phyloP scores from a whole-genome alignment of 1,140 invertebrate species.

The Trichomalopsis sarcophagae region DNA sequence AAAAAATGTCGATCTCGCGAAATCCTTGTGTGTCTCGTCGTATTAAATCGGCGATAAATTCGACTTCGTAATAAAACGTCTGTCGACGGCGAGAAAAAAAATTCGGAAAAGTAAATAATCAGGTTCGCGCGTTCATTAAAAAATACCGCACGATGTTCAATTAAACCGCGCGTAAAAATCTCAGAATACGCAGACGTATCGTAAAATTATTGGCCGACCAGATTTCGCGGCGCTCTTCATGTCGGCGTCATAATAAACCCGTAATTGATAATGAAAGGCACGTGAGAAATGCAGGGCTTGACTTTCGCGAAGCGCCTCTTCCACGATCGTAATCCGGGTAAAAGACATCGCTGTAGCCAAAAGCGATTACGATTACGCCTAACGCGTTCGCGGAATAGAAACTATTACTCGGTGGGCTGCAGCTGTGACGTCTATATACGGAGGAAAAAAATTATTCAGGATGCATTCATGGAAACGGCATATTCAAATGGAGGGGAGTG shows the following conservation, averaged over 20 bases:
- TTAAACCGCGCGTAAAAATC: too few relatives aligned
- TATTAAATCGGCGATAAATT: too few relatives aligned
- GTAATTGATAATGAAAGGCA: neutral
- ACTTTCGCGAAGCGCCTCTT: neutral
- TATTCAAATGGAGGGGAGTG: conserved; percentile 30
- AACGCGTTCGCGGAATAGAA: neutral
- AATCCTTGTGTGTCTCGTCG: too few relatives aligned
- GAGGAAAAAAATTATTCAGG: neutral
- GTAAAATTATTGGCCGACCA: neutral
- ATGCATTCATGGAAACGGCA: conserved; percentile 4
- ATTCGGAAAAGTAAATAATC: too few relatives aligned
- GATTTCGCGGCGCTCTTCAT: neutral
- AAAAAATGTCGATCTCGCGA: neutral
- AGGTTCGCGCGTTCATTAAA: too few relatives aligned
- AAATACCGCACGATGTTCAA: neutral
- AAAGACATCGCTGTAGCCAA: neutral
- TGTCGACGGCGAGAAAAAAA: neutral
- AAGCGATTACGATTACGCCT: neutral
- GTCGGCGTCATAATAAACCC: neutral
- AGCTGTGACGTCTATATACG: too few relatives aligned
- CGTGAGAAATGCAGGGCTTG: neutral
- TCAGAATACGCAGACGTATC: neutral
- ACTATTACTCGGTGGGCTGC: neutral
- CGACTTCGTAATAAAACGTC: neutral
- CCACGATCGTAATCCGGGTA: neutral